Evolutionary conservation across 1,140 invertebrate species (phyloP).

Genomic region (Leguminivora glycinivorella): DNA sequence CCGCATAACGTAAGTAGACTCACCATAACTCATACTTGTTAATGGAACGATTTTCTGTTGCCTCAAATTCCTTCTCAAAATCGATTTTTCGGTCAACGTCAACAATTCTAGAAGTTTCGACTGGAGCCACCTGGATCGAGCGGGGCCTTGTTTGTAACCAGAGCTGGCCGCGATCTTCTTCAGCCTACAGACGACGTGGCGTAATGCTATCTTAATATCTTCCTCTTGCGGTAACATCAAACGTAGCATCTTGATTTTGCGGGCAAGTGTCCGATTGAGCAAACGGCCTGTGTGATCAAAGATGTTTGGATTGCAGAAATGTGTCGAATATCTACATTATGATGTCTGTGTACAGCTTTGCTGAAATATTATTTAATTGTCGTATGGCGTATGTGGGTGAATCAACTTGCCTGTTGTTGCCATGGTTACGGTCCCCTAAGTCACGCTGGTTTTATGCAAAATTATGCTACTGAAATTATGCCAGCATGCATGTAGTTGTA

Average conservation of each 20-base stretch:
- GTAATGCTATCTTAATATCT: conserved; percentile 58
- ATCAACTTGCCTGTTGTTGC: too few relatives aligned
- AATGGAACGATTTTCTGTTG: conserved; percentile 49
- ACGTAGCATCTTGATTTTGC: conserved; percentile 57
- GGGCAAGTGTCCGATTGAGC: conserved; percentile 54
- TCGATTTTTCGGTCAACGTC: conserved; percentile 61
- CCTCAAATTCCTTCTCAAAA: conserved; percentile 50
- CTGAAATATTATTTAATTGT: too few relatives aligned
- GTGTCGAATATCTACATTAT: not conserved
- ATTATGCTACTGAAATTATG: too few relatives aligned
- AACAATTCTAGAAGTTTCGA: conserved; percentile 64
- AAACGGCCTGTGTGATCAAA: conserved; percentile 42
- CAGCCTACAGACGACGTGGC: conserved; percentile 46
- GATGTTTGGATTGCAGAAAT: not conserved
- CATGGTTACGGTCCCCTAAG: too few relatives aligned
- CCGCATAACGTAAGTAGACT: not conserved
- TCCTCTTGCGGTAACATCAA: conserved; percentile 55
- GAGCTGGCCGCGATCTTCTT: conserved; percentile 6
- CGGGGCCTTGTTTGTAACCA: conserved; percentile 35
- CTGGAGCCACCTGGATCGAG: conserved; percentile 58
- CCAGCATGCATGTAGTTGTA: too few relatives aligned
- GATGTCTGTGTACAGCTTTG: not conserved
- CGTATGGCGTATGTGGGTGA: too few relatives aligned
- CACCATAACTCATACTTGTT: conserved; percentile 52
- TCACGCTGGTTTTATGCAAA: too few relatives aligned